Percentiles rank a stretch among this genome's conserved stretches.
Evolutionary conservation across 2,113 vertebrate species (phyloP).

Genomic region (Hepsetus odoe): DNA sequence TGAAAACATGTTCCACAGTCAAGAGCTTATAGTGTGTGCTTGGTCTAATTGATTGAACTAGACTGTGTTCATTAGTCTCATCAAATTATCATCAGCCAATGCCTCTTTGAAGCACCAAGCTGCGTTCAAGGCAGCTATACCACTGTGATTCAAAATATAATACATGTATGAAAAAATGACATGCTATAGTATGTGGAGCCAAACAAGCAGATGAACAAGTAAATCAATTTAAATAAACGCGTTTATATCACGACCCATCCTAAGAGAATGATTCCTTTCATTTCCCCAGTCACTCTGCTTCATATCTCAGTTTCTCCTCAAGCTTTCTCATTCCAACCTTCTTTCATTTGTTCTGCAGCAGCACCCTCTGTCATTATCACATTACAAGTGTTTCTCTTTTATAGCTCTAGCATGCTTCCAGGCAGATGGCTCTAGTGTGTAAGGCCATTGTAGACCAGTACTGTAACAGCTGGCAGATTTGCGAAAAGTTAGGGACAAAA

Average conservation of each 20-base stretch:
- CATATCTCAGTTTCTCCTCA: not conserved
- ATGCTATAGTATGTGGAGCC: not conserved
- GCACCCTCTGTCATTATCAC: not conserved
- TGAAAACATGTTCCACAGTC: slow-evolving; percentile 27
- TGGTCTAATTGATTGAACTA: slow-evolving; percentile 29
- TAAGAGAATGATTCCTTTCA: not conserved
- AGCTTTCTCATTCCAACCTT: not conserved
- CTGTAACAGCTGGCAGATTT: not conserved
- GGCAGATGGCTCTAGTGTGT: not conserved
- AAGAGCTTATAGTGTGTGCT: slow-evolving; percentile 5
- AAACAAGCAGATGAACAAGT: not conserved
- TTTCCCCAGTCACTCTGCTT: not conserved
- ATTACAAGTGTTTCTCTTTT: not conserved
- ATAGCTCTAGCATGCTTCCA: not conserved
- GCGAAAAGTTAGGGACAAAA: not conserved
- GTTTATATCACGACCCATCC: not conserved
- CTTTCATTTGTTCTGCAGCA: not conserved
- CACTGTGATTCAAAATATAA: not conserved
- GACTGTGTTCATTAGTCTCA: slow-evolving; percentile 3
- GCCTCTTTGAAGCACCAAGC: not conserved
- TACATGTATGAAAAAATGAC: not conserved
- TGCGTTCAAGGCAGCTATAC: not conserved
- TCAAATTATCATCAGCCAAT: slow-evolving; percentile 3
- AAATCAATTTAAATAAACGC: not conserved
- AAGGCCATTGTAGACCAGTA: not conserved